phyloP scores from a whole-genome alignment of 2,888 invertebrate genomes.

The Ophion ellenae region DNA sequence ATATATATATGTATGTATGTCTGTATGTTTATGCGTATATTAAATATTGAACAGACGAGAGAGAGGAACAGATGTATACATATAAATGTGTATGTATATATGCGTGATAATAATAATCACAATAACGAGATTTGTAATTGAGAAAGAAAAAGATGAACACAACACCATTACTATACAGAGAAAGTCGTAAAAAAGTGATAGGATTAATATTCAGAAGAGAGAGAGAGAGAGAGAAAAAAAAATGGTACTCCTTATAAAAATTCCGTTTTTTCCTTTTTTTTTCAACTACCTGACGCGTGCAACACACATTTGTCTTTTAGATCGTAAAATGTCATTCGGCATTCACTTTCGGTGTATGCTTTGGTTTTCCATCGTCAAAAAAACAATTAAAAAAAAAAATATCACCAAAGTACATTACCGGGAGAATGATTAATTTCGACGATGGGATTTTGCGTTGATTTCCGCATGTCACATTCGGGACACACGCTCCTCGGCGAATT shows the following conservation, averaged over 20 bases:
- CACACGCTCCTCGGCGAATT: not conserved
- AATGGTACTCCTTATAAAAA: conserved; percentile 45
- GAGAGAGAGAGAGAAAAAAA: conserved; percentile 41
- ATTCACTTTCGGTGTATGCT: conserved; percentile 16
- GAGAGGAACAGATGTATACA: conserved; percentile 24
- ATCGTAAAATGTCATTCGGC: conserved; percentile 53
- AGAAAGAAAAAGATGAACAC: conserved; percentile 54
- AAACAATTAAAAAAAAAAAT: conserved; percentile 21
- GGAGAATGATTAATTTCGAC: conserved; percentile 14
- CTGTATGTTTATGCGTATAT: not conserved
- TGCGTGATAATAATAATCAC: conserved; percentile 44
- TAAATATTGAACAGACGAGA: conserved; percentile 45
- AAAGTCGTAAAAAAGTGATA: conserved; percentile 60
- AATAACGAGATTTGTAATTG: conserved; percentile 18
- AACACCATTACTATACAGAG: conserved; percentile 63
- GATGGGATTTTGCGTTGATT: conserved; percentile 24
- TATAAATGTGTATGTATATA: conserved; percentile 30
- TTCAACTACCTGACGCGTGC: conserved; percentile 67
- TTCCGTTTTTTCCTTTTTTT: conserved; percentile 52
- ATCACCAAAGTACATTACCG: not conserved
- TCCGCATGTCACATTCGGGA: not conserved
- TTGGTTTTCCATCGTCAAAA: not conserved
- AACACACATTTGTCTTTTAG: conserved; percentile 61
- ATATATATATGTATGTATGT: not conserved
- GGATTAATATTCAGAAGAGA: conserved; percentile 45